phyloP scores from a whole-genome alignment of 2,888 invertebrate species.

The Teinopalpus imperialis region DNA sequence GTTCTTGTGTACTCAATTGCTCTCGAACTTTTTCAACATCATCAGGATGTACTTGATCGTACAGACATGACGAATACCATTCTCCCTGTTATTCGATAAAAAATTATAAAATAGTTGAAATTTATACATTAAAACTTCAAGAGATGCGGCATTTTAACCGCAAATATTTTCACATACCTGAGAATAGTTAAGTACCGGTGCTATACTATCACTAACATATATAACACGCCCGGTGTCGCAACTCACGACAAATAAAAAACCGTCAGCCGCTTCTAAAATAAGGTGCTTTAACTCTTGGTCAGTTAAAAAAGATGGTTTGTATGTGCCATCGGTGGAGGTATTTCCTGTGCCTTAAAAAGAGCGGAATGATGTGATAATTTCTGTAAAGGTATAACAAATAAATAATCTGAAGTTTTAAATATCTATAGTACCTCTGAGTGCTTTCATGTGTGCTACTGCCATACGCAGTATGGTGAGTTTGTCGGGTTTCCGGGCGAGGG shows the following conservation, averaged over 20 bases:
- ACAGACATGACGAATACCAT: constrained; percentile 98
- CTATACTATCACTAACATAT: constrained; percentile 99
- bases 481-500: constrained; percentile 98
- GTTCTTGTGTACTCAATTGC: constrained; percentile 98
- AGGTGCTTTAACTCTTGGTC: constrained; percentile 99
- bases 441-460: constrained; percentile 99
- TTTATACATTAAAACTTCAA: background rate
- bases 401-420: too few species aligned
- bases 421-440: constrained; percentile 91
- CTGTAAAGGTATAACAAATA: too few species aligned
- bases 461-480: constrained; percentile 99
- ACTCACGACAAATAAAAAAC: constrained; percentile 96
- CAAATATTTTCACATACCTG: constrained; percentile 81
- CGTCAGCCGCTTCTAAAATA: constrained; percentile 99
- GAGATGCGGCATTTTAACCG: background rate
- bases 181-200: constrained; percentile 97
- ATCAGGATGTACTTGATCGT: constrained; percentile 98
- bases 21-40: constrained; percentile 98
- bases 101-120: background rate
- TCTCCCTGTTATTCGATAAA: constrained; percentile 86
- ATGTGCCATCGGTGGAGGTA: constrained; percentile 97
- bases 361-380: too few species aligned
- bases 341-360: constrained; percentile 93
- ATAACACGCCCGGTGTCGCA: constrained; percentile 98
- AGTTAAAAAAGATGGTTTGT: constrained; percentile 99